These are phyloP conservation scores for Triplophysa bombifrons DNA, from an alignment of 2,797 vertebrate species.

Conservation along the genomic window DNA sequence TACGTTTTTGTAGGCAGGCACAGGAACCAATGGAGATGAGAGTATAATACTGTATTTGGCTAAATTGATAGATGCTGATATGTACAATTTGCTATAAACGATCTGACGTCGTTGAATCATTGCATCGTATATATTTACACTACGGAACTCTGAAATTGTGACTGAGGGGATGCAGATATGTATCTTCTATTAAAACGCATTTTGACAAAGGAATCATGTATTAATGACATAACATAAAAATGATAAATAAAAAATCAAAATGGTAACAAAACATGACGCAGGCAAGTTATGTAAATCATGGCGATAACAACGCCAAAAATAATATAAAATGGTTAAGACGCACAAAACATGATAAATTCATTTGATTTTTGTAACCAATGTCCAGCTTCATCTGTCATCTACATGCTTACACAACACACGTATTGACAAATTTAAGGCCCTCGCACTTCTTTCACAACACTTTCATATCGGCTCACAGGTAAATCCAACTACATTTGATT, in stretches of 20 bases:
- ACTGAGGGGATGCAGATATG: slow-evolving; percentile 62
- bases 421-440: slow-evolving; percentile 52
- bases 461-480: slow-evolving; percentile 12
- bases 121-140: slow-evolving; percentile 74
- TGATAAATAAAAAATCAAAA: slow-evolving; percentile 48
- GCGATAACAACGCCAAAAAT: slow-evolving; percentile 46
- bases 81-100: slow-evolving; percentile 78
- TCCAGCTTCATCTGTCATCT: slow-evolving; percentile 59
- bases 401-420: slow-evolving; percentile 58
- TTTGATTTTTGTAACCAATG: slow-evolving; percentile 59
- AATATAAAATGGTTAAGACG: slow-evolving; percentile 48
- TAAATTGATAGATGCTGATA: slow-evolving; percentile 79
- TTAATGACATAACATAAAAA: slow-evolving; percentile 54
- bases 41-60: slow-evolving; percentile 83
- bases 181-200: slow-evolving; percentile 45
- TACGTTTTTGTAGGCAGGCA: slow-evolving; percentile 76
- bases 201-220: slow-evolving; percentile 26
- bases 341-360: slow-evolving; percentile 64
- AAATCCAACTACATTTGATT: slow-evolving; percentile 41
- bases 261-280: slow-evolving; percentile 36
- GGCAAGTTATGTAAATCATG: slow-evolving; percentile 44
- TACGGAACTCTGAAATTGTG: slow-evolving; percentile 69
- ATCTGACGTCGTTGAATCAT: slow-evolving; percentile 73
- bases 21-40: slow-evolving; percentile 74
- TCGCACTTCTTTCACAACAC: slow-evolving; percentile 20